Base-by-base conservation (phyloP, 2,888 invertebrate genomes). In the Drosophila limbata region DNA sequence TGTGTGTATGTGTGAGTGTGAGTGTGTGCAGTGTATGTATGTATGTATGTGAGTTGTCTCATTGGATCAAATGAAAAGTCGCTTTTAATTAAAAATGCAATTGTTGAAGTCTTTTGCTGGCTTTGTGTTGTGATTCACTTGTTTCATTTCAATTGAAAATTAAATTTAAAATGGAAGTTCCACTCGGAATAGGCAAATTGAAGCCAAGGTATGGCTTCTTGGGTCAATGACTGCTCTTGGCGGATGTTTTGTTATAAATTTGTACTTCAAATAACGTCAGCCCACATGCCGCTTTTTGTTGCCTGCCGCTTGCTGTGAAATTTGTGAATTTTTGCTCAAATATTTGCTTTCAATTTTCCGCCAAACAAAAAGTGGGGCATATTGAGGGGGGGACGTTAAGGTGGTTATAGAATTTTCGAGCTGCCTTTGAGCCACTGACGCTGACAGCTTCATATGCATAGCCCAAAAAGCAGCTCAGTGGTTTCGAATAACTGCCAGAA, bases 271-370 rank as follows among this genome's bases (percentile, higher is more conserved):
- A 77, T 64, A 61, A 47, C 65, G 44, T 21, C 31, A 13, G 40
- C 10, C 42, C 59, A 71, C 62, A 77, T 79, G 42, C 69, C 72
- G 45, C 40, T 40, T 35, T 42, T 17, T 47, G 35, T 6, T 44
- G 57, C 37, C 39, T 62, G 33, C 44, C 55, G 33, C 56, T 47
- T 52, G 65, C 73, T 77, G 51, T 63, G 53, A 73, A 85, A 73
- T 77, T 74, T 73, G 69, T 70, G 65, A 81, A 84, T 84, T 84
- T 86, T 84, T 81, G 60, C 57, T 64, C 81, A 86, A 86, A 85
- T 85, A 85, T 85, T 86, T 85, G 83, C 81, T 76, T 86, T 86
- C 77, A 85, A 86, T 86, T 85, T 85, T 74, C 63, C 53, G 51
- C 53, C 69, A 78, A 68, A 62, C 55, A 50, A 44, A 44, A 35